phyloP scores from a whole-genome alignment of 2,888 invertebrate species.

The Morinoia aosen region DNA sequence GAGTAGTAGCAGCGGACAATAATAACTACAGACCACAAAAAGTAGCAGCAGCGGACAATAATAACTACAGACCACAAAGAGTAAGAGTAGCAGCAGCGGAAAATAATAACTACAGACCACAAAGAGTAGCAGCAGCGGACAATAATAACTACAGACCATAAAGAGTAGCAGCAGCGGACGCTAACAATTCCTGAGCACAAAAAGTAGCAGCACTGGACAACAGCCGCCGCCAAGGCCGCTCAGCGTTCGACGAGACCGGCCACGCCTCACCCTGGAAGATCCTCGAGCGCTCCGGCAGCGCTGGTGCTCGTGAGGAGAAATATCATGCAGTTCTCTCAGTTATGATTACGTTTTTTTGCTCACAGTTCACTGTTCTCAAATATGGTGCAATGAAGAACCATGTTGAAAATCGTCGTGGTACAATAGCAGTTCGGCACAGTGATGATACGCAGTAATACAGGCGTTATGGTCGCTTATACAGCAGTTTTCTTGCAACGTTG shows the following conservation, averaged over 20 bases:
- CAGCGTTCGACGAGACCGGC: neutral
- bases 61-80: neutral
- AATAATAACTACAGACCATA: neutral
- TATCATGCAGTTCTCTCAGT: neutral
- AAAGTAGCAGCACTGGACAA: neutral
- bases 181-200: neutral
- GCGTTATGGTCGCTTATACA: too few relatives aligned
- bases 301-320: neutral
- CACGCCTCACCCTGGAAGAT: neutral
- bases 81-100: neutral
- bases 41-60: neutral
- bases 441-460: too few relatives aligned
- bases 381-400: neutral
- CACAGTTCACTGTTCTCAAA: neutral
- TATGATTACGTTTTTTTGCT: neutral
- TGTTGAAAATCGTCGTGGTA: too few relatives aligned
- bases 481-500: too few relatives aligned
- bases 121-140: neutral
- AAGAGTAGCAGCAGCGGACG: neutral
- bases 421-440: too few relatives aligned
- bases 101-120: neutral
- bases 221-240: neutral
- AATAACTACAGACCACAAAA: neutral
- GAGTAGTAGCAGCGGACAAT: too few relatives aligned
- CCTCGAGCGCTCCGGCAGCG: neutral